Evolutionary conservation across 1,140 invertebrate species (phyloP).

Genomic region (Melipona quadrifasciata): DNA sequence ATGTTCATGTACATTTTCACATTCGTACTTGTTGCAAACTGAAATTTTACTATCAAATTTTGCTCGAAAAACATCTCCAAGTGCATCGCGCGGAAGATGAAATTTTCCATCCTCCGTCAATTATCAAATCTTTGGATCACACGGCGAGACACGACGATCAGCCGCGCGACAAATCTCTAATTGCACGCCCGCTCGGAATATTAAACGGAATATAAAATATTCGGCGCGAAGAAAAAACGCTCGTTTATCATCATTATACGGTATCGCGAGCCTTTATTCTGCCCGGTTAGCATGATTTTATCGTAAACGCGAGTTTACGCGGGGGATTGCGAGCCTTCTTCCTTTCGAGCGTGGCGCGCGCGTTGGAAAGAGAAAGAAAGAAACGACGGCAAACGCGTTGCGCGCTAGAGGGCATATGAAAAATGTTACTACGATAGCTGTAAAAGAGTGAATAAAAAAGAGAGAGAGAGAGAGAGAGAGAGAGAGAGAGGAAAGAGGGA

Average conservation of each 20-base stretch:
- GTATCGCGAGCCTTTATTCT: not conserved
- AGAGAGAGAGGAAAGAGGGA: not conserved
- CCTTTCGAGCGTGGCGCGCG: not conserved
- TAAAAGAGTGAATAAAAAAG: not conserved
- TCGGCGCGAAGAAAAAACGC: too few relatives aligned
- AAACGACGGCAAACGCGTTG: not conserved
- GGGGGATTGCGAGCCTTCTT: not conserved
- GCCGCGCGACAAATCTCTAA: not conserved
- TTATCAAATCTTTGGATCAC: not conserved
- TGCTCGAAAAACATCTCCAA: not conserved
- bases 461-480: too few relatives aligned
- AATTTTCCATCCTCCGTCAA: not conserved
- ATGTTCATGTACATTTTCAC: not conserved
- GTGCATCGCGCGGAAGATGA: too few relatives aligned
- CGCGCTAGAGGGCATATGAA: not conserved
- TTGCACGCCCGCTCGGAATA: not conserved
- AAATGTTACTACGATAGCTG: not conserved
- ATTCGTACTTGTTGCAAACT: not conserved
- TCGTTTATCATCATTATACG: constrained; percentile 1
- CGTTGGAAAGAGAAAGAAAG: not conserved
- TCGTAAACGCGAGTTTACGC: not conserved
- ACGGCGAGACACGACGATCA: not conserved
- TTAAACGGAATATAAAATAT: not conserved
- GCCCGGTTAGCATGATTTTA: constrained; percentile 14
- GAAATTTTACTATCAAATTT: not conserved